Conservation (phyloP, 92 coral and sea anemone genomes). For the Siderastrea siderea region DNA sequence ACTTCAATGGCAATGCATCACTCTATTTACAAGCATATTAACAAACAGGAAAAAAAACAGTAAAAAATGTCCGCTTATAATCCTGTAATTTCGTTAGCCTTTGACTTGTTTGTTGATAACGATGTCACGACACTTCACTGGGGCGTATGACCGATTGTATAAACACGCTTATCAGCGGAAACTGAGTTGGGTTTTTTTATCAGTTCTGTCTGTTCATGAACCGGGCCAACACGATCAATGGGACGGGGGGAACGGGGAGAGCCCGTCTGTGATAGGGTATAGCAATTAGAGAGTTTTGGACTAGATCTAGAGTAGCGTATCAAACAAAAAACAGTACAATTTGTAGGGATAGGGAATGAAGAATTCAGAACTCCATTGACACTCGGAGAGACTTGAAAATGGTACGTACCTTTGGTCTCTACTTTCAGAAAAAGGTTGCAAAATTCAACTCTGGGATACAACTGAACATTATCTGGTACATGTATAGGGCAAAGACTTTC, state of each 20-base stretch:
- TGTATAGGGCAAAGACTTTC: no score
- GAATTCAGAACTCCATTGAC: no score
- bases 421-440: no score
- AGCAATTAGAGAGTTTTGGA: background rate
- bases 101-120: background rate
- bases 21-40: background rate
- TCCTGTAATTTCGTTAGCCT: background rate
- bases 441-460: no score
- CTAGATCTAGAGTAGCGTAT: no score
- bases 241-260: background rate
- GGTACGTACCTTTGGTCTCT: no score
- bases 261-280: background rate
- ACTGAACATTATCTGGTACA: no score
- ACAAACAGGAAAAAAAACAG: background rate
- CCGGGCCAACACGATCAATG: no score
- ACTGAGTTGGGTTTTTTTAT: slow-evolving; percentile 4
- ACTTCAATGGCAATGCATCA: background rate
- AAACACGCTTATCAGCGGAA: slow-evolving; percentile 52
- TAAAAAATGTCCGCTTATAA: background rate
- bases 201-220: background rate
- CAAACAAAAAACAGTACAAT: no score
- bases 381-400: no score
- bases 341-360: no score
- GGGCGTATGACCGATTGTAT: background rate
- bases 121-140: background rate